phyloP scores from a whole-genome alignment of 1,140 invertebrate genomes.

The Psilanteris sp. region DNA sequence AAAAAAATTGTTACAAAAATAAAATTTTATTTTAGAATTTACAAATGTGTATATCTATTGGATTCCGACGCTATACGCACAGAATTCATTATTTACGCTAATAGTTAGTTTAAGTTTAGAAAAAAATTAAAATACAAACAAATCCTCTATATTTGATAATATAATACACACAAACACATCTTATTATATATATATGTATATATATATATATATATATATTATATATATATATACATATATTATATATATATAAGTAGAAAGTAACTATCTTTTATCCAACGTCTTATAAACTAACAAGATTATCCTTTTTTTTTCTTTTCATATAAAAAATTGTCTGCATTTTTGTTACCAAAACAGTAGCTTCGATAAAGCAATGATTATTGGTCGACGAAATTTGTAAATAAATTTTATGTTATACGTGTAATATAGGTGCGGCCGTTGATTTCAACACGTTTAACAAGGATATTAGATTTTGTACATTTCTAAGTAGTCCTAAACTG shows the following conservation, averaged over 20 bases:
- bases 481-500: constrained; percentile 67
- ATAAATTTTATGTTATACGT: constrained; percentile 28
- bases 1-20: constrained; percentile 7
- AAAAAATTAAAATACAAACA: constrained; percentile 29
- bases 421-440: constrained; percentile 32
- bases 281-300: too few species aligned
- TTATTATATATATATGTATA: too few species aligned
- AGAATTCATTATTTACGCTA: constrained; percentile 38
- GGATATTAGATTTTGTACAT: constrained; percentile 74
- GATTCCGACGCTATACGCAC: background rate
- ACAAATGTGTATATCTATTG: constrained; percentile 29
- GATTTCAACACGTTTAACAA: constrained; percentile 18
- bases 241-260: too few species aligned
- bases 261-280: too few species aligned
- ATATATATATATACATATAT: too few species aligned
- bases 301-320: background rate
- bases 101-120: constrained; percentile 51
- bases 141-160: constrained; percentile 55
- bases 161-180: constrained; percentile 23
- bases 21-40: constrained; percentile 28
- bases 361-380: constrained; percentile 2
- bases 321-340: background rate
- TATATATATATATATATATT: too few species aligned
- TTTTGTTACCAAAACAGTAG: constrained; percentile 15
- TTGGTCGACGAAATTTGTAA: constrained; percentile 15